Conservation (phyloP, 2,113 vertebrate species). For the Catagonus wagneri region DNA sequence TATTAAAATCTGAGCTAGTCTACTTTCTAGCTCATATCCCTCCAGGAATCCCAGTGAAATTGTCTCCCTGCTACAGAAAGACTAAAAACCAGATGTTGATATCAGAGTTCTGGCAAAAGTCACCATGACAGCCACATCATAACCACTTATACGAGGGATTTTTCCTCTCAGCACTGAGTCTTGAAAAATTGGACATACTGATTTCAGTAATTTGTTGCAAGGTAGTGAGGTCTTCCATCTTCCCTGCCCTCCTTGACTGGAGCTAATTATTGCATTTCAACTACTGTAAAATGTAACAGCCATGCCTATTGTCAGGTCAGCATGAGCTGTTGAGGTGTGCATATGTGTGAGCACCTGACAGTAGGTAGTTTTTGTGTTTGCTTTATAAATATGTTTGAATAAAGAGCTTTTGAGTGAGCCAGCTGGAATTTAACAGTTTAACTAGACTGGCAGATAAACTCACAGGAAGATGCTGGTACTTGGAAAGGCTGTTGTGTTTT, state of each 20-base stretch:
- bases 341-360: conserved; percentile 89
- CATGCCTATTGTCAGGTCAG: conserved; percentile 90
- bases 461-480: conserved; percentile 59
- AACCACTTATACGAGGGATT: conserved; percentile 87
- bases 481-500: conserved; percentile 41
- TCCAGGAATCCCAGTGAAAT: conserved; percentile 63
- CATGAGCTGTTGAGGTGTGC: conserved; percentile 88
- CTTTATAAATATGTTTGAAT: conserved; percentile 82
- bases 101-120: conserved; percentile 89
- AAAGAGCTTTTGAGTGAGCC: conserved; percentile 71
- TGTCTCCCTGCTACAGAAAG: conserved; percentile 73
- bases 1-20: conserved; percentile 63
- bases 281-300: conserved; percentile 92
- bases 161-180: conserved; percentile 85
- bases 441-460: conserved; percentile 71
- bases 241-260: conserved; percentile 82
- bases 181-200: conserved; percentile 83
- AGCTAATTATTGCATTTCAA: conserved; percentile 95
- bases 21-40: conserved; percentile 50
- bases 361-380: conserved; percentile 88
- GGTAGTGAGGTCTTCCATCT: conserved; percentile 79
- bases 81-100: conserved; percentile 87
- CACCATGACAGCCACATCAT: conserved; percentile 89
- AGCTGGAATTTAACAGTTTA: conserved; percentile 76
- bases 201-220: conserved; percentile 85